A percentile compares a stretch with the other conserved stretches of the same genome.
Evolutionary conservation across 1,140 invertebrate species (phyloP).

Genomic region (Drepana arcuata): DNA sequence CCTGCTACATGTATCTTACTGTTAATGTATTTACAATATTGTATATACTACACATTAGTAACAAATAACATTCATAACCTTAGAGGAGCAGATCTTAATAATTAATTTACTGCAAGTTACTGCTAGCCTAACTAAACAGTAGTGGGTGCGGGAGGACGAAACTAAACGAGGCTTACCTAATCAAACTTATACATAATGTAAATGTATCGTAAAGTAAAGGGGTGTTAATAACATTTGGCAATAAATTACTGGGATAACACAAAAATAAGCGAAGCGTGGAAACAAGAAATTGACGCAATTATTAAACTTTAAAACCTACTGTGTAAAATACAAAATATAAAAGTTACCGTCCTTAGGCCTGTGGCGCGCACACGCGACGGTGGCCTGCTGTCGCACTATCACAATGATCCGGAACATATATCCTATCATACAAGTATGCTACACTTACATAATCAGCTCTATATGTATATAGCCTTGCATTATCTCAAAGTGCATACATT

Average conservation of each 20-base stretch:
- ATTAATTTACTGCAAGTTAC: constrained; percentile 23
- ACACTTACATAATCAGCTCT: constrained; percentile 23
- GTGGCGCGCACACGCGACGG: constrained; percentile 9
- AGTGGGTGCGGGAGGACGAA: constrained; percentile 11
- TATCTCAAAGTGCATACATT: constrained; percentile 48
- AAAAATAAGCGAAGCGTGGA: constrained; percentile 49
- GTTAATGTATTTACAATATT: constrained; percentile 70
- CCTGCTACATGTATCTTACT: constrained; percentile 69
- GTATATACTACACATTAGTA: constrained; percentile 72
- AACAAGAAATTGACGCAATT: constrained; percentile 29
- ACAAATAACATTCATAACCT: constrained; percentile 71
- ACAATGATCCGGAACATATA: constrained; percentile 24
- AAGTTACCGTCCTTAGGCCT: constrained; percentile 44
- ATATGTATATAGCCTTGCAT: constrained; percentile 58
- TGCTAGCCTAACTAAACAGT: constrained; percentile 9
- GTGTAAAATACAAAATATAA: constrained; percentile 51
- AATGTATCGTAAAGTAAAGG: constrained; percentile 29
- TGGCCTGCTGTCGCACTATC: constrained; percentile 27
- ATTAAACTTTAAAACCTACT: constrained; percentile 32
- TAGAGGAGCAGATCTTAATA: constrained; percentile 65
- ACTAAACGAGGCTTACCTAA: constrained; percentile 30
- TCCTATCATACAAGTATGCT: constrained; percentile 39
- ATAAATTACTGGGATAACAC: constrained; percentile 67
- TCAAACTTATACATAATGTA: no score
- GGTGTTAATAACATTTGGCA: constrained; percentile 67